Base-by-base conservation (phyloP, 2,113 vertebrate genomes). In the Tetraodon nigroviridis region DNA sequence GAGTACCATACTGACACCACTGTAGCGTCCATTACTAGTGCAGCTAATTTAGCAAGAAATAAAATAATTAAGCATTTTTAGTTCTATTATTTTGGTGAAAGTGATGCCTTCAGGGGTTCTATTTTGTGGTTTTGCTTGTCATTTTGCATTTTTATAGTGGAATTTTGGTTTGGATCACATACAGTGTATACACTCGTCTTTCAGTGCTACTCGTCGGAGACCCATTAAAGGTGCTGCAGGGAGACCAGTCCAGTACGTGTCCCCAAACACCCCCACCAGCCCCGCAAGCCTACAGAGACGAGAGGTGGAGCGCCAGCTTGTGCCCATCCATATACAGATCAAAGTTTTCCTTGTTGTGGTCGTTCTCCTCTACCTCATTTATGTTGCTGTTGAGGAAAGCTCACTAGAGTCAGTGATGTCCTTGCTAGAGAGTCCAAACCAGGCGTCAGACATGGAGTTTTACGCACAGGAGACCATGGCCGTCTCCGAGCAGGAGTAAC, bases 161-260 rank as follows among this genome's bases (percentile, higher is more conserved):
- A 27, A 4, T 27, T 4, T 27, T 27, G 5, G 24, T 6, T 27
- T 27, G 24, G 24, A 27, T 5, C 24, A 27, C 24, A 27, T 42
- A 15, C 10, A 42, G 14, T 42, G 40, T 42, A 42, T 15, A 41
- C 40, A 42, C 10, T 13, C 14, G 14, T 51, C 16, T 44, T 74
- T 67, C 80, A 93, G 91, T 45, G 87, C 68, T 42, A 83, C 86
- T 13, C 61, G 81, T 32, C 90, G 88, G 51, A 87, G 82, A 59
- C 55, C 84, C 0, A 90, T 87, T 63, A 85, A 79, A 50, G 82
- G 92, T 19, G 91, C 91, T 2, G 91, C 90, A 14, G 86, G 86
- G n/a, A 84, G 89, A 46, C 91, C 91, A 1, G 64, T 91, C 20
- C 79, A 84, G 58, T 90, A 84, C 18, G 61, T 41, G 15, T 90